phyloP scores from a whole-genome alignment of 2,888 invertebrate genomes.

The Elmis aenea region DNA sequence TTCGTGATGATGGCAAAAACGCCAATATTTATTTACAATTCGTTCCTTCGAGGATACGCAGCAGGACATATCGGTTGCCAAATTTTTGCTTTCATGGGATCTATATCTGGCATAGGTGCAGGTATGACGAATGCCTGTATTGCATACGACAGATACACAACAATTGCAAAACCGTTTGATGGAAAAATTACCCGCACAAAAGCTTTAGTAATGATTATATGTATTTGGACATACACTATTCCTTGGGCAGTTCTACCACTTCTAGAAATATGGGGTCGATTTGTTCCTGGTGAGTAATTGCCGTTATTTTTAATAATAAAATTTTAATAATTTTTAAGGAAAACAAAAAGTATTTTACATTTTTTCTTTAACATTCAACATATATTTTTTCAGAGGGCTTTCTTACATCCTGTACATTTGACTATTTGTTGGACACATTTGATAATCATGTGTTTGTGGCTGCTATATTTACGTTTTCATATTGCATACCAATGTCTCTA shows the following conservation, averaged over 20 bases:
- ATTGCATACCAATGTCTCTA: constrained; percentile 69
- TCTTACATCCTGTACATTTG: constrained; percentile 78
- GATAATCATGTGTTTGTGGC: constrained; percentile 74
- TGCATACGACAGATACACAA: constrained; percentile 75
- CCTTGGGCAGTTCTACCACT: constrained; percentile 78
- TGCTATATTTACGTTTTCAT: constrained; percentile 72
- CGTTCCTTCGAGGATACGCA: constrained; percentile 72
- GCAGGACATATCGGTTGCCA: constrained; percentile 70
- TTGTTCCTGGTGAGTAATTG: constrained; percentile 62
- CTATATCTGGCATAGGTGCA: constrained; percentile 76
- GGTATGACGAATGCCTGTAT: constrained; percentile 78
- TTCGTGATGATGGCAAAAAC: constrained; percentile 85
- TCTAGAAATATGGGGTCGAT: constrained; percentile 81
- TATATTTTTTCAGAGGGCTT: constrained; percentile 70
- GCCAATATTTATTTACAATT: constrained; percentile 81
- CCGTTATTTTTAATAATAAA: too few species aligned
- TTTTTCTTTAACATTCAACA: constrained; percentile 1
- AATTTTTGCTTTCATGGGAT: constrained; percentile 69
- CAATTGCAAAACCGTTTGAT: constrained; percentile 78
- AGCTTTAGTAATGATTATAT: constrained; percentile 66
- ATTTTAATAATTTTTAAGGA: constrained; percentile 1
- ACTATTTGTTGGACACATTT: constrained; percentile 73
- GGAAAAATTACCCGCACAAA: constrained; percentile 77
- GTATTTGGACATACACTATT: constrained; percentile 72
- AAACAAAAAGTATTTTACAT: neutral